A percentile compares a stretch with the other conserved stretches of the same genome.
Conservation (phyloP, 2,113 vertebrate genomes). For the Caranx ignobilis region DNA sequence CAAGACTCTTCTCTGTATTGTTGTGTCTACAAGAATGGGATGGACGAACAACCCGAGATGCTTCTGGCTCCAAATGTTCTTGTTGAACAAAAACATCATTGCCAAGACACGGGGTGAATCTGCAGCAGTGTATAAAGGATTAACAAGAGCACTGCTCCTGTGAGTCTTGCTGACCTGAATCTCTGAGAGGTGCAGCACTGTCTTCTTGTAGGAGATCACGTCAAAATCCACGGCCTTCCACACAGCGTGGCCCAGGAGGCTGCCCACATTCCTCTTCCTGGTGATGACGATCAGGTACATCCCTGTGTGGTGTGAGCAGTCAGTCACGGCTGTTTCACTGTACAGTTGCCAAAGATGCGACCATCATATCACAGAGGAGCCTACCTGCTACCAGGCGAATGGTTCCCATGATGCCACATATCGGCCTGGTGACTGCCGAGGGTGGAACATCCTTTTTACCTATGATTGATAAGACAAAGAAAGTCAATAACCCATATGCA, state of each 20-base stretch:
- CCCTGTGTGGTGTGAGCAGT: conserved; percentile 80
- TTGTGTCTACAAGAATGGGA: too few relatives aligned
- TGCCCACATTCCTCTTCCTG: conserved; percentile 94
- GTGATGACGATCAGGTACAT: conserved; percentile 98
- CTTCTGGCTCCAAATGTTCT: too few relatives aligned
- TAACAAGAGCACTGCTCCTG: background rate
- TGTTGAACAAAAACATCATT: too few relatives aligned
- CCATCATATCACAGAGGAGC: background rate
- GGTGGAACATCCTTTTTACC: conserved; percentile 94
- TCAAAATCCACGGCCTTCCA: conserved; percentile 98
- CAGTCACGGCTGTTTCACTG: background rate
- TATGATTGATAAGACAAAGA: conserved; percentile 60
- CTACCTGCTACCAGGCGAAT: conserved; percentile 95
- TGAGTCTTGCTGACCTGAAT: conserved; percentile 87
- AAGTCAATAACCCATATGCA: background rate
- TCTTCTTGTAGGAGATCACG: conserved; percentile 96
- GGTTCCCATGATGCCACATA: conserved; percentile 96
- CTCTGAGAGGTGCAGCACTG: conserved; percentile 96
- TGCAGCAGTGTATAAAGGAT: background rate
- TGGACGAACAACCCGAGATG: too few relatives aligned
- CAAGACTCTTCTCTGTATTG: too few relatives aligned
- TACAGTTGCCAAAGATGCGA: background rate
- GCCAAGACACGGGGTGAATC: background rate
- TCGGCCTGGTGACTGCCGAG: conserved; percentile 92
- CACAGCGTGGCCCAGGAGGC: conserved; percentile 92